These are phyloP conservation scores for Pegoplata infirma DNA, from an alignment of 2,888 invertebrate genomes.

Conservation along the genomic window DNA sequence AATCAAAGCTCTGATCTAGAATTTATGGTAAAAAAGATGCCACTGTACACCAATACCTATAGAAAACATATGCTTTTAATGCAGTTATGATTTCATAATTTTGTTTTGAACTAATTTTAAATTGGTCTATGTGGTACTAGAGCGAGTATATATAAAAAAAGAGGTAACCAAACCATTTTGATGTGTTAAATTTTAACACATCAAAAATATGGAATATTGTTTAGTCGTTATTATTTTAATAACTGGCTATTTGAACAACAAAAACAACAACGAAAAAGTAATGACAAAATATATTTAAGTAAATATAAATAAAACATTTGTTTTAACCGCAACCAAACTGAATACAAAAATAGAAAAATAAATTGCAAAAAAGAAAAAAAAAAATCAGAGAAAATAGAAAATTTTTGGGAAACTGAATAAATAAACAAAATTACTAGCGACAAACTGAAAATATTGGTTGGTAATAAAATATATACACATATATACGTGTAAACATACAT, in stretches of 20 bases:
- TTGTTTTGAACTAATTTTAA: constrained; percentile 40
- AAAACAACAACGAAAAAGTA: constrained; percentile 1
- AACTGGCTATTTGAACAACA: neutral
- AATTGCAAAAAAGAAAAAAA: constrained; percentile 9
- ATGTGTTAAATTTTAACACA: constrained; percentile 36
- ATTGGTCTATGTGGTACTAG: constrained; percentile 34
- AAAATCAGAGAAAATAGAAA: constrained; percentile 17
- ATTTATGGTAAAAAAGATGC: too few relatives aligned
- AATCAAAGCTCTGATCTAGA: too few relatives aligned
- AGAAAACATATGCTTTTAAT: constrained; percentile 37
- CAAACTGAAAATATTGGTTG: constrained; percentile 32
- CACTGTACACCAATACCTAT: too few relatives aligned
- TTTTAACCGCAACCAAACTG: constrained; percentile 27
- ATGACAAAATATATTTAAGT: constrained; percentile 14
- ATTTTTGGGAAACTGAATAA: constrained; percentile 46
- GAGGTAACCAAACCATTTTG: neutral
- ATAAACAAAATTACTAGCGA: constrained; percentile 39
- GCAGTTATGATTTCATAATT: constrained; percentile 52
- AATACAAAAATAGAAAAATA: constrained; percentile 12
- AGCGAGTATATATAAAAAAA: neutral
- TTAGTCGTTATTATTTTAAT: neutral
- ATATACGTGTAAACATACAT: neutral
- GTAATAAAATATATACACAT: constrained; percentile 9
- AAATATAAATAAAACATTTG: constrained; percentile 43
- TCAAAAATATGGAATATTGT: constrained; percentile 17